phyloP scores from a whole-genome alignment of 2,797 vertebrate genomes.

The Phrynocephalus guinanensis region DNA sequence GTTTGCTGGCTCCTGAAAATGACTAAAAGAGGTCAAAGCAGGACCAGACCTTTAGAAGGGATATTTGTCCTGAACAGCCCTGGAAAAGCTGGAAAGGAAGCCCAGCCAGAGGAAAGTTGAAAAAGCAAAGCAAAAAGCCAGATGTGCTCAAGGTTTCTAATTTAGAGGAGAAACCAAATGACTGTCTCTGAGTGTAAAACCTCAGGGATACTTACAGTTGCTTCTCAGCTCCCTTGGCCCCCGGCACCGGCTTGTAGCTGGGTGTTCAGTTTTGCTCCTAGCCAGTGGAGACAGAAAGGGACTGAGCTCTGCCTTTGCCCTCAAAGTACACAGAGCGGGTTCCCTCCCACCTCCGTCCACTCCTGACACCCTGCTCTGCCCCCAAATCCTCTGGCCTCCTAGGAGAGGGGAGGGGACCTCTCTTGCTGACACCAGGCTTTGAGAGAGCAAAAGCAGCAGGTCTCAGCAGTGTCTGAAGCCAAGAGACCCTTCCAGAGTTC shows the following conservation, averaged over 20 bases:
- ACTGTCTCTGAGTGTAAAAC: background rate
- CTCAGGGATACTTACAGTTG: slow-evolving; percentile 17
- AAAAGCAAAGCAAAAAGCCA: background rate
- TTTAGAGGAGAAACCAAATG: background rate
- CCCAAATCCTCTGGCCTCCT: no score
- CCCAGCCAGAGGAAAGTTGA: background rate
- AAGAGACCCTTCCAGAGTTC: no score
- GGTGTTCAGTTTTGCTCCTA: background rate
- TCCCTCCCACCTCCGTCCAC: background rate
- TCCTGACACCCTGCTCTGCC: background rate
- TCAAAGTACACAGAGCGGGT: background rate
- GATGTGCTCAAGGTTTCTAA: background rate
- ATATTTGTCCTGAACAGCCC: background rate
- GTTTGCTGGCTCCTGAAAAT: background rate
- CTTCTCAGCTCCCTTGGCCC: background rate
- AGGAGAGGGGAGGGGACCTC: background rate
- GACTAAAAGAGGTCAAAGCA: background rate
- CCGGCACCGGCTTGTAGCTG: background rate
- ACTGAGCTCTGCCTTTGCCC: no score
- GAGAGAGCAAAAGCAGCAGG: background rate
- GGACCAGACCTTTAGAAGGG: background rate
- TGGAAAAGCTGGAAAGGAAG: background rate
- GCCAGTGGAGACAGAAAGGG: background rate
- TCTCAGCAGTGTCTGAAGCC: no score
- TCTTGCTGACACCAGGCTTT: no score